Evolutionary conservation across 2,888 invertebrate genomes (phyloP).

Genomic region (Sympetrum striolatum): DNA sequence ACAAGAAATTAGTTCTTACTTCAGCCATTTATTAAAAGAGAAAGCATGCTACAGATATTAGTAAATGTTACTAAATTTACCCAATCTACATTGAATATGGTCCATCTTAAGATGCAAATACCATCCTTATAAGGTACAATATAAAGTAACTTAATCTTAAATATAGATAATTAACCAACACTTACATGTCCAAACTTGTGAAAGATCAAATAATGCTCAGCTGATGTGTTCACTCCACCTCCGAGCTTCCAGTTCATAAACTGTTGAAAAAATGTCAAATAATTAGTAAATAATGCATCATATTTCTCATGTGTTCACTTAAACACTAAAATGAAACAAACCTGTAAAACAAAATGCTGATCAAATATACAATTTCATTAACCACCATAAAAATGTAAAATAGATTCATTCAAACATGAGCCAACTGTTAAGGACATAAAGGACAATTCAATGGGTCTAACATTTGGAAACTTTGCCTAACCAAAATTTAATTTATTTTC

Average conservation of each 20-base stretch:
- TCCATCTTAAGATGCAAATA: background rate
- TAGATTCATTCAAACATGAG: too few species aligned
- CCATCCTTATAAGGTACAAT: background rate
- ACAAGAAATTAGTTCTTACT: background rate
- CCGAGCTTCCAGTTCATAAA: conserved; percentile 84
- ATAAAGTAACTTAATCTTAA: too few species aligned
- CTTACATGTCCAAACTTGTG: conserved; percentile 93
- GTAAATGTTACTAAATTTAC: background rate
- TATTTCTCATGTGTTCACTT: background rate
- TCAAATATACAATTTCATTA: too few species aligned
- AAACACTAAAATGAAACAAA: background rate
- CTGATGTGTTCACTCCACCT: conserved; percentile 81
- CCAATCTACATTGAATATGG: background rate
- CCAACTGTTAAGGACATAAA: too few species aligned
- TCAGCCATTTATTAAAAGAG: background rate
- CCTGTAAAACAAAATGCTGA: too few species aligned
- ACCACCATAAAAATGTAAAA: too few species aligned
- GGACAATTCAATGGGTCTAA: too few species aligned
- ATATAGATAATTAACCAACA: conserved; percentile 55
- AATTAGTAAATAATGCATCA: too few species aligned
- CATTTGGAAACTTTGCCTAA: too few species aligned
- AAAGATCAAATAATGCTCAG: conserved; percentile 85
- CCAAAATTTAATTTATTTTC: too few species aligned
- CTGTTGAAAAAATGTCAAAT: conserved; percentile 55
- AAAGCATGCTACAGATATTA: conserved; percentile 20